Conservation (phyloP, 2,888 invertebrate species). For the Aphidius colemani region DNA sequence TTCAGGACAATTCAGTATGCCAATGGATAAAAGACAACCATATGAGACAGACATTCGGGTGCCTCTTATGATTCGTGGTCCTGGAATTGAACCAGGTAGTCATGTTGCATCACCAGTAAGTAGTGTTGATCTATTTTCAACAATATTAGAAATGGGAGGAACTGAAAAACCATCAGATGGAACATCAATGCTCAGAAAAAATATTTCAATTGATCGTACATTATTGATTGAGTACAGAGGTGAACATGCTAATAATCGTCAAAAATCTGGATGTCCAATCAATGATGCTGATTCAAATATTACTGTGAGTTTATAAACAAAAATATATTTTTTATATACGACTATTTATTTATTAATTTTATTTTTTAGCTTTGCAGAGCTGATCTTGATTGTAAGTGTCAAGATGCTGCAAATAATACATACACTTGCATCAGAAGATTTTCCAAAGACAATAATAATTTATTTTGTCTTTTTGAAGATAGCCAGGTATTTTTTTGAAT, state of each 20-base stretch:
- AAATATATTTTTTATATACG: slow-evolving; percentile 30
- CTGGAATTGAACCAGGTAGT: slow-evolving; percentile 64
- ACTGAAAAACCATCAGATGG: slow-evolving; percentile 60
- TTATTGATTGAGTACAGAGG: slow-evolving; percentile 84
- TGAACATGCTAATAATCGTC: slow-evolving; percentile 67
- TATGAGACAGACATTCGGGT: slow-evolving; percentile 89
- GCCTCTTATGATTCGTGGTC: slow-evolving; percentile 81
- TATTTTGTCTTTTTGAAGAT: slow-evolving; percentile 71
- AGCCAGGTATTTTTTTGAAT: slow-evolving; percentile 58
- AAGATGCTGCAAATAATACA: slow-evolving; percentile 84
- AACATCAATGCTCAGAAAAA: slow-evolving; percentile 42
- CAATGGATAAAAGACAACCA: slow-evolving; percentile 87
- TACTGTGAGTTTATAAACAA: slow-evolving; percentile 63
- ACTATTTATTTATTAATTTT: slow-evolving; percentile 16
- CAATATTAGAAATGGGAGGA: slow-evolving; percentile 76
- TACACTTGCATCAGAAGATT: slow-evolving; percentile 77
- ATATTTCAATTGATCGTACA: slow-evolving; percentile 59
- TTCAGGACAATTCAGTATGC: slow-evolving; percentile 84
- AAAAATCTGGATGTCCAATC: slow-evolving; percentile 68
- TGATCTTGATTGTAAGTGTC: slow-evolving; percentile 79
- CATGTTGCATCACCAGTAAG: slow-evolving; percentile 66
- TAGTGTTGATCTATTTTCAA: slow-evolving; percentile 84
- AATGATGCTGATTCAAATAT: slow-evolving; percentile 67
- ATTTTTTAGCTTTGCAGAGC: slow-evolving; percentile 67
- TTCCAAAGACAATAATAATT: slow-evolving; percentile 62